A percentile compares a stretch with the other conserved stretches of the same genome.
Conservation (phyloP, 2,888 invertebrate genomes). For the Synergus gifuensis region DNA sequence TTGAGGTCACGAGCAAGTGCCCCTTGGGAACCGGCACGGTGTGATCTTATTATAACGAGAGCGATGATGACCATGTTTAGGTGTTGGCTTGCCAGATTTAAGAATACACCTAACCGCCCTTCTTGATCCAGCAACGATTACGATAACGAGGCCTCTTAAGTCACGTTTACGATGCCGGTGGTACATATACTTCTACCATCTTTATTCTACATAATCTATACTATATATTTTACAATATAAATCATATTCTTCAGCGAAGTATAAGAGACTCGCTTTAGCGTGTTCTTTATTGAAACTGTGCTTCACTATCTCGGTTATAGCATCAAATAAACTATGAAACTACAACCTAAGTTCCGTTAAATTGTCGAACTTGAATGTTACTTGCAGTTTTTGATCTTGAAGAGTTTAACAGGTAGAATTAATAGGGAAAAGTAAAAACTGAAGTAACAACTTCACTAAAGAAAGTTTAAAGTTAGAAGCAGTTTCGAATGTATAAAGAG, state of each 20-base stretch:
- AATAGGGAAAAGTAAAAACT: no score
- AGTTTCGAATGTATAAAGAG: no score
- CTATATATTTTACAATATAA: slow-evolving; percentile 34
- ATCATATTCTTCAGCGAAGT: neutral
- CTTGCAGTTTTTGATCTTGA: neutral
- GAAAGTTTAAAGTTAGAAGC: no score
- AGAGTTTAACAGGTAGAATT: neutral
- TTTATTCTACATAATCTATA: slow-evolving; percentile 25
- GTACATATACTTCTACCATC: slow-evolving; percentile 25
- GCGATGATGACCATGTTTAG: slow-evolving; percentile 75
- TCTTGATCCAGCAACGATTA: slow-evolving; percentile 65
- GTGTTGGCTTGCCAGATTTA: slow-evolving; percentile 74
- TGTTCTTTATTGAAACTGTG: slow-evolving; percentile 2
- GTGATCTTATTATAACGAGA: slow-evolving; percentile 72
- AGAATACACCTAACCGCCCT: slow-evolving; percentile 62
- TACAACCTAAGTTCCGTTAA: neutral
- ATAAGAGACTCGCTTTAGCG: neutral
- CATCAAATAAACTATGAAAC: neutral
- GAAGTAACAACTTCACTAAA: no score
- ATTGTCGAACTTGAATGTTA: neutral
- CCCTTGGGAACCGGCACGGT: slow-evolving; percentile 57
- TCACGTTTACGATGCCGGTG: slow-evolving; percentile 65
- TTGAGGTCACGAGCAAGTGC: slow-evolving; percentile 54
- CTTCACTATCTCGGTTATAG: neutral
- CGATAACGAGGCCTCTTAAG: slow-evolving; percentile 74